Percentiles rank a stretch among this genome's conserved stretches.
Conservation (phyloP, 2,888 invertebrate genomes). For the Patella depressa region DNA sequence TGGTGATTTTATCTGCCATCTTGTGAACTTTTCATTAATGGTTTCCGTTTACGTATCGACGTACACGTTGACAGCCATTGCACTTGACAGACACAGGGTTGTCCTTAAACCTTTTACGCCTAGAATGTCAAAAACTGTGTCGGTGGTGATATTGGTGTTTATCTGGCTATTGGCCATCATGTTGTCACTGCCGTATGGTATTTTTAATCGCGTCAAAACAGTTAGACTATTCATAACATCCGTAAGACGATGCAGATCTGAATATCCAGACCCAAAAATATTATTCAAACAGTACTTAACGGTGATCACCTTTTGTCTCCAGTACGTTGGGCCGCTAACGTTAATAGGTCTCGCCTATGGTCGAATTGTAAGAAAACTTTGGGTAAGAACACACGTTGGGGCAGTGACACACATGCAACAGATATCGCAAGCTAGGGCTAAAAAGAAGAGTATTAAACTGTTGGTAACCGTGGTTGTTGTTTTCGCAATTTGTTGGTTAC, state of each 20-base stretch:
- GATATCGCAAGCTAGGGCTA: conserved; percentile 66
- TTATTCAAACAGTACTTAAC: conserved; percentile 68
- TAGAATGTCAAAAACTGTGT: conserved; percentile 67
- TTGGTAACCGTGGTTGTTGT: conserved; percentile 71
- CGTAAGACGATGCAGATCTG: conserved; percentile 64
- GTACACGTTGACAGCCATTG: conserved; percentile 72
- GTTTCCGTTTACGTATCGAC: conserved; percentile 72
- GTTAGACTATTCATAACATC: conserved; percentile 43
- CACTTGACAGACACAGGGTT: conserved; percentile 71
- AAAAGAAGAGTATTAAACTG: conserved; percentile 72
- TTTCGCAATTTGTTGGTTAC: conserved; percentile 73
- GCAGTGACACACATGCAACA: conserved; percentile 71
- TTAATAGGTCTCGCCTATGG: conserved; percentile 71
- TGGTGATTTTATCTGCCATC: conserved; percentile 70
- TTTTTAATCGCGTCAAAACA: conserved; percentile 61
- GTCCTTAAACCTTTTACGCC: conserved; percentile 71
- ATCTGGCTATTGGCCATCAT: conserved; percentile 68
- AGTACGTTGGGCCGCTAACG: conserved; percentile 71
- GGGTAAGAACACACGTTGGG: conserved; percentile 68
- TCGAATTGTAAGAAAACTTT: conserved; percentile 63
- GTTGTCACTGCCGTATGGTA: conserved; percentile 71
- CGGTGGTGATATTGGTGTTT: conserved; percentile 62
- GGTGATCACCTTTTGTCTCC: conserved; percentile 69
- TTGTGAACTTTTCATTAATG: conserved; percentile 71
- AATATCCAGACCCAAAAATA: conserved; percentile 57